Conservation (phyloP, 2,888 invertebrate genomes). For the Tryphoninae sp. region DNA sequence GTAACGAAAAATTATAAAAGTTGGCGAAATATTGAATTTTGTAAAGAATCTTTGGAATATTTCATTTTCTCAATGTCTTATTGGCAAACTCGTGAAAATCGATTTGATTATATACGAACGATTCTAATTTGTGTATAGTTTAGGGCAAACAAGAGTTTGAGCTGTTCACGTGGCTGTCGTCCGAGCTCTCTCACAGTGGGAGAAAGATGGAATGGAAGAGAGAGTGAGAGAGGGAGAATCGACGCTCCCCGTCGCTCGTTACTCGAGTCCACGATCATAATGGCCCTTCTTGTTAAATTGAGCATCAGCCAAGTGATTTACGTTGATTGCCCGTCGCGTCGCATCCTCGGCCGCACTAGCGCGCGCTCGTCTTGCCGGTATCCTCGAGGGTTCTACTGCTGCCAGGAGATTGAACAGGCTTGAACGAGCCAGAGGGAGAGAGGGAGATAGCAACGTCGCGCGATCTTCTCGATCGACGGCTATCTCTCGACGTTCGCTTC, state of each 20-base stretch:
- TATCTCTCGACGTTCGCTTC: slow-evolving; percentile 53
- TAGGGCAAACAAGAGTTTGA: slow-evolving; percentile 46
- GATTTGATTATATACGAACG: background rate
- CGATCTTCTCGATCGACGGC: slow-evolving; percentile 50
- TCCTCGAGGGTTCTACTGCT: slow-evolving; percentile 51
- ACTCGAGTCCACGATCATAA: slow-evolving; percentile 78
- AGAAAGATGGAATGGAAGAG: slow-evolving; percentile 3
- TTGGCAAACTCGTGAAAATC: background rate
- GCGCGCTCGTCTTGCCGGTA: slow-evolving; percentile 59
- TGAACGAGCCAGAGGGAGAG: slow-evolving; percentile 37
- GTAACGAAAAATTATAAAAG: background rate
- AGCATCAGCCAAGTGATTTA: slow-evolving; percentile 81
- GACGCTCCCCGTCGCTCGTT: slow-evolving; percentile 72
- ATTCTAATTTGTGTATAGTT: slow-evolving; percentile 26
- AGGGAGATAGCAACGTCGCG: slow-evolving; percentile 50
- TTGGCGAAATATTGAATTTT: background rate
- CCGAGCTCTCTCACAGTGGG: slow-evolving; percentile 34
- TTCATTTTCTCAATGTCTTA: background rate
- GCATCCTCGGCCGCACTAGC: slow-evolving; percentile 64
- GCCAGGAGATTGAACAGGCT: slow-evolving; percentile 53
- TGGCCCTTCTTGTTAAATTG: slow-evolving; percentile 81
- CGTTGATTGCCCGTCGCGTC: slow-evolving; percentile 80
- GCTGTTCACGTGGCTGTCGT: slow-evolving; percentile 53
- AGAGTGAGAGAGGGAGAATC: slow-evolving; percentile 41
- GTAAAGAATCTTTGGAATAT: background rate